Conservation (phyloP, 2,888 invertebrate species). For the Nycteola revayana region DNA sequence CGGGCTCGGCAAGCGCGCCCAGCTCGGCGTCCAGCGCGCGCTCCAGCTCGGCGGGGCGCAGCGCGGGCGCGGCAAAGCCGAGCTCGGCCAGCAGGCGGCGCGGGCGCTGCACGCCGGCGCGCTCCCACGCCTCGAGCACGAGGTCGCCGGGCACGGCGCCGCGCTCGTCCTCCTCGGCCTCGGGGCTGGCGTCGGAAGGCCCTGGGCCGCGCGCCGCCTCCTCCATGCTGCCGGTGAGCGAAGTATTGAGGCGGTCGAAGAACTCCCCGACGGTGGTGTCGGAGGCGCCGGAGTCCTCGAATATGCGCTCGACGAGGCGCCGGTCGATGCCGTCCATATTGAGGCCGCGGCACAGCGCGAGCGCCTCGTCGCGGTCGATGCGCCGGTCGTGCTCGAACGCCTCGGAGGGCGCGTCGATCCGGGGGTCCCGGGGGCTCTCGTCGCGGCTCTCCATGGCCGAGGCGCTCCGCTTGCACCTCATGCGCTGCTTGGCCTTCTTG, state of each 20-base stretch:
- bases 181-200: slow-evolving; percentile 4
- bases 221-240: slow-evolving; percentile 55
- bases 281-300: slow-evolving; percentile 44
- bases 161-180: slow-evolving; percentile 33
- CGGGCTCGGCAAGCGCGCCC: slow-evolving; percentile 37
- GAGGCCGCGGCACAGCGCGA: slow-evolving; percentile 61
- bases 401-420: slow-evolving; percentile 15
- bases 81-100: slow-evolving; percentile 85
- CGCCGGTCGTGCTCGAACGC: slow-evolving; percentile 58
- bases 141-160: slow-evolving; percentile 65
- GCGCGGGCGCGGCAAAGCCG: slow-evolving; percentile 83
- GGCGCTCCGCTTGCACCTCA: slow-evolving; percentile 53
- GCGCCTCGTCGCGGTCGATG: slow-evolving; percentile 57
- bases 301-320: slow-evolving; percentile 56
- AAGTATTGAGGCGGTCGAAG: slow-evolving; percentile 62
- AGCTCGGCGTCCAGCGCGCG: slow-evolving; percentile 87
- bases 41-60: slow-evolving; percentile 84
- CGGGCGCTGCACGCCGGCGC: slow-evolving; percentile 85
- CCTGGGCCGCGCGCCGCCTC: slow-evolving; percentile 29
- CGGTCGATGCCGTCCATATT: slow-evolving; percentile 64
- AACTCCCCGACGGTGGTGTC: slow-evolving; percentile 73
- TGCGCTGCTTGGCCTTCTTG: slow-evolving; percentile 40
- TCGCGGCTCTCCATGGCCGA: slow-evolving; percentile 56
- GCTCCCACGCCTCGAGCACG: slow-evolving; percentile 88
- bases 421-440: slow-evolving; percentile 14